These are phyloP conservation scores for Amazona vittata DNA, from an alignment of 2,113 vertebrate species.

Conservation along the genomic window DNA sequence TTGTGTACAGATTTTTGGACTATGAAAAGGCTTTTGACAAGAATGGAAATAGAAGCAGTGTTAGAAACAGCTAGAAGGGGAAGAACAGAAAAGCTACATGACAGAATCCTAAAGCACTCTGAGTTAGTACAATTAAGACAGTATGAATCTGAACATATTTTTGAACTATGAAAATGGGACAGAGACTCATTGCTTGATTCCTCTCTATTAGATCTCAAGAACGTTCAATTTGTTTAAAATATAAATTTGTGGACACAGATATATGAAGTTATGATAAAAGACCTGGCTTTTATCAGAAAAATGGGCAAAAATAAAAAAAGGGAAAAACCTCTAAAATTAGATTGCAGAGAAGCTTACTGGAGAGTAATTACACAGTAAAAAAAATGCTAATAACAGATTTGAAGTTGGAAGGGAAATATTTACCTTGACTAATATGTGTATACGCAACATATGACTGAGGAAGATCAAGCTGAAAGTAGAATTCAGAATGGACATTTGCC, in stretches of 20 bases:
- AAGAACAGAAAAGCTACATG: slow-evolving; percentile 67
- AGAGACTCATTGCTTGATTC: slow-evolving; percentile 48
- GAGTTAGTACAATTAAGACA: slow-evolving; percentile 63
- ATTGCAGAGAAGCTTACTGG: neutral
- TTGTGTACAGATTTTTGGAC: slow-evolving; percentile 72
- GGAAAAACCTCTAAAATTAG: neutral
- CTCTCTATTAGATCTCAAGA: slow-evolving; percentile 37
- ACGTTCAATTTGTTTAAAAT: slow-evolving; percentile 36
- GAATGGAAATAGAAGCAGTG: slow-evolving; percentile 72
- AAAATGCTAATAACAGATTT: neutral
- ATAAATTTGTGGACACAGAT: neutral
- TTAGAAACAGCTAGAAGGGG: slow-evolving; percentile 66
- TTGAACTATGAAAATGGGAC: slow-evolving; percentile 35
- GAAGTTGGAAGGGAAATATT: neutral
- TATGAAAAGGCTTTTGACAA: slow-evolving; percentile 80
- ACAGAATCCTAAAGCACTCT: slow-evolving; percentile 55
- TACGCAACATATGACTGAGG: neutral
- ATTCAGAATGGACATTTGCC: neutral
- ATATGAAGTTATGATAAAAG: slow-evolving; percentile 5
- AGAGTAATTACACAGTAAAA: slow-evolving; percentile 27
- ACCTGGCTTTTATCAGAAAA: neutral
- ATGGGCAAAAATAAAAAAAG: neutral
- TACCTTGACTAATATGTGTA: neutral
- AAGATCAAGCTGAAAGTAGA: neutral
- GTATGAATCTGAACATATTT: slow-evolving; percentile 51